These are phyloP conservation scores for Geotria australis DNA, from an alignment of 2,797 vertebrate species.

Conservation along the genomic window DNA sequence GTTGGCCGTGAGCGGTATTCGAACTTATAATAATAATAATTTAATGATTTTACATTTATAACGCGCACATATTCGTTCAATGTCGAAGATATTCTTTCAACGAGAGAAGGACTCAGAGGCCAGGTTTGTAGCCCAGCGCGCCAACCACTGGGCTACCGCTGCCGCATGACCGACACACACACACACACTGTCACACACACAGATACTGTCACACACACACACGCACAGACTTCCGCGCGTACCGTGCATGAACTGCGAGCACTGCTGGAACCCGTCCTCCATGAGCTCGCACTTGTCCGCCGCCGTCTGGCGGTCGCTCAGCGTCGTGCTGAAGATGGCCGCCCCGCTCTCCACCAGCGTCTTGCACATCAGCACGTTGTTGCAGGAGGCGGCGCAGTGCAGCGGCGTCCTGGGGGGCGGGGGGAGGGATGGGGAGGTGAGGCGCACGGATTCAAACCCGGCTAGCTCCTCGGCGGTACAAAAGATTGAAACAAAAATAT, in stretches of 20 bases:
- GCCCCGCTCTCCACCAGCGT: slow-evolving; percentile 83
- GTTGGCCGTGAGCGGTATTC: too few species aligned
- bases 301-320: slow-evolving; percentile 76
- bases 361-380: slow-evolving; percentile 84
- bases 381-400: slow-evolving; percentile 88
- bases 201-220: background rate
- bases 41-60: too few species aligned
- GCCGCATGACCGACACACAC: background rate
- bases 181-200: background rate
- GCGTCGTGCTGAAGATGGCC: slow-evolving; percentile 78
- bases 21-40: too few species aligned
- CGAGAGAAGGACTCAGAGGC: too few species aligned
- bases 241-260: slow-evolving; percentile 89
- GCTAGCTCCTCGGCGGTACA: too few species aligned
- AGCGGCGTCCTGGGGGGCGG: slow-evolving; percentile 49
- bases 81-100: too few species aligned
- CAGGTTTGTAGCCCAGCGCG: too few species aligned
- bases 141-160: too few species aligned
- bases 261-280: slow-evolving; percentile 85
- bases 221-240: background rate
- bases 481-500: too few species aligned
- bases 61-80: too few species aligned
- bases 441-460: too few species aligned
- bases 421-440: background rate
- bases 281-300: slow-evolving; percentile 94